phyloP scores from a whole-genome alignment of 2,797 vertebrate species.

The Falco concolor region DNA sequence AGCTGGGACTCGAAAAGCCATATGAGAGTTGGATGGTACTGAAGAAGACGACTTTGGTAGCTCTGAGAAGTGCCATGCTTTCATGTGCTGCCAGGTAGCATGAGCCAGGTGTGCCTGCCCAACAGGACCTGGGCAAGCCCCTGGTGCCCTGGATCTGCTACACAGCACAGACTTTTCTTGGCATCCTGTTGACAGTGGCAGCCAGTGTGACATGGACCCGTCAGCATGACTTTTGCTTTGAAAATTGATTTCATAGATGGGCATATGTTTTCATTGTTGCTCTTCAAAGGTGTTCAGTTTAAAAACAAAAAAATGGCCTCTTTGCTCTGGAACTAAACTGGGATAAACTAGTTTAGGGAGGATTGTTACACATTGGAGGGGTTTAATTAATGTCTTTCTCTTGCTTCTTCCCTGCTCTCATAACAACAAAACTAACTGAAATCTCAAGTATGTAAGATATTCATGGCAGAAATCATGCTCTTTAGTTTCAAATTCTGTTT shows the following conservation, averaged over 20 bases:
- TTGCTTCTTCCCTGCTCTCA: not conserved
- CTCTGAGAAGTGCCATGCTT: not conserved
- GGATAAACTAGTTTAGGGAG: not conserved
- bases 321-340: not conserved
- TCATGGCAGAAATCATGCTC: not conserved
- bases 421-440: conserved; percentile 25
- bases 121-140: not conserved
- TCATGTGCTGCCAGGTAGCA: rapidly evolving
- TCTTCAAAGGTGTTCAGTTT: not conserved
- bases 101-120: not conserved
- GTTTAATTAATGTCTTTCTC: not conserved
- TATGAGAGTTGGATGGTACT: not conserved
- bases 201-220: rapidly evolving
- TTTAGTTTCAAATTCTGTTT: not conserved
- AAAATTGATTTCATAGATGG: not conserved
- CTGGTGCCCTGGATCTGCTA: not conserved
- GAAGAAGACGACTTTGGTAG: not conserved
- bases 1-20: not conserved
- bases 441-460: not conserved
- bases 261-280: not conserved
- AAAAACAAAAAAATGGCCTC: not conserved
- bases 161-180: not conserved
- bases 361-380: not conserved
- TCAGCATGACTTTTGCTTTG: not conserved
- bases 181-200: not conserved